Evolutionary conservation across 2,888 invertebrate species (phyloP), one percentile per base, ranked within the genome.

Genomic region (Podotricha telesiphe): DNA sequence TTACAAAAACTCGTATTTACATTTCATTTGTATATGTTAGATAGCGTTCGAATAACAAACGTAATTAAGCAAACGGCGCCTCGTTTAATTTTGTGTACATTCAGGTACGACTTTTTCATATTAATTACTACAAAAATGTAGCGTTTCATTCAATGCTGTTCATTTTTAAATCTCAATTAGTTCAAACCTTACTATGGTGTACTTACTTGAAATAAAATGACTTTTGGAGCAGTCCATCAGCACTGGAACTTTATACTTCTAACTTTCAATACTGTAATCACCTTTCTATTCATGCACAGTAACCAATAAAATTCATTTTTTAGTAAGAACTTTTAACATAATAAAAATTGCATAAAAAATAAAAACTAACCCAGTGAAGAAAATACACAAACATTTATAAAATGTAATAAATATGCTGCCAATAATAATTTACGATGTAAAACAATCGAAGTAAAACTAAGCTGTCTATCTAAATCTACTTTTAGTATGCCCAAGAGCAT

Each of bases 401-500:
- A 42, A 37, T 37, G 10, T 28, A 28, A 37, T 8, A 37, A 37
- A 37, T 37, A 37, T 37, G 37, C 3, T 8, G 8, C 8, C 37
- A 37, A 8, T n/a, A 15, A 51, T 53, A 28, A n/a, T n/a, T 53
- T 28, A 11, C 17, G 8, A 1, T 53, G 34, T 53, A 53, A 34
- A 34, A 34, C 11, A 55, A 37, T 55, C 37, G 17, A 55, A 55
- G 11, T 17, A 34, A 55, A 55, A 55, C 34, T 17, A 17, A 55
- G 11, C 55, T 55, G 47, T 61, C 55, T 53, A 69, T 55, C 55
- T 61, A 55, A 62, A 69, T 61, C 48, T 62, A 61, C 28, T 55
- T 62, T 62, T 19, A 69, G 40, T 61, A 53, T 62, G 55, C 69
- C 66, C 66, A 66, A 47, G 69, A 66, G 66, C 66, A 66, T 69